Percentiles rank a stretch among this genome's conserved stretches.
phyloP scores from a whole-genome alignment of 2,888 invertebrate species.

The Ectobius pallidus region DNA sequence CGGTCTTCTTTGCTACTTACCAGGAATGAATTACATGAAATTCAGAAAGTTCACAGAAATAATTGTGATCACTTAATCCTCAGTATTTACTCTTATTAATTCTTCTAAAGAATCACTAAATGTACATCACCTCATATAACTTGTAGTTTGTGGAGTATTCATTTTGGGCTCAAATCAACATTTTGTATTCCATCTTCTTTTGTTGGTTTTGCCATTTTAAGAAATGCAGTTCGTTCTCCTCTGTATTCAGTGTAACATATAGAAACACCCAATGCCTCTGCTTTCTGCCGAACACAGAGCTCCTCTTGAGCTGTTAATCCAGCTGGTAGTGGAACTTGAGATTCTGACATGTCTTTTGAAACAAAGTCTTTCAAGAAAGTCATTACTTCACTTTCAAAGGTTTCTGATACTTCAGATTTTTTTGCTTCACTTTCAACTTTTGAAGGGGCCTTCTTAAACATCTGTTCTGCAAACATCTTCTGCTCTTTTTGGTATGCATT shows the following conservation, averaged over 20 bases:
- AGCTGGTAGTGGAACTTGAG: conserved; percentile 13
- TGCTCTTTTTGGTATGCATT: background rate
- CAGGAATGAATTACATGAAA: too few species aligned
- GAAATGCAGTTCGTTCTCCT: too few species aligned
- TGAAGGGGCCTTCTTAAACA: background rate
- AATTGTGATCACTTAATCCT: too few species aligned
- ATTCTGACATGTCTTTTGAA: background rate
- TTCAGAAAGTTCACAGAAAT: too few species aligned
- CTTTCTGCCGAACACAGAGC: background rate
- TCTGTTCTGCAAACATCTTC: conserved; percentile 13
- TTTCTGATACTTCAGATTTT: background rate
- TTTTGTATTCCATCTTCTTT: too few species aligned
- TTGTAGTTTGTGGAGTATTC: too few species aligned
- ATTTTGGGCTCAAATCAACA: too few species aligned
- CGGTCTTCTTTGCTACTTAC: too few species aligned
- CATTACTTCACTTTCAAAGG: background rate
- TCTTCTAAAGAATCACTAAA: too few species aligned
- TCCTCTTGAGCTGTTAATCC: conserved; percentile 8
- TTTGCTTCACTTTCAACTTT: background rate
- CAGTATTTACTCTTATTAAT: too few species aligned
- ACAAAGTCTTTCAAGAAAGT: background rate
- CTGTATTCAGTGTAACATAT: background rate
- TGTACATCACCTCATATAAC: too few species aligned
- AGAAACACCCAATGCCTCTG: background rate
- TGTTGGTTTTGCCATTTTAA: too few species aligned